Evolutionary conservation across 2,113 vertebrate species (phyloP).

Genomic region (Oophaga pumilio): DNA sequence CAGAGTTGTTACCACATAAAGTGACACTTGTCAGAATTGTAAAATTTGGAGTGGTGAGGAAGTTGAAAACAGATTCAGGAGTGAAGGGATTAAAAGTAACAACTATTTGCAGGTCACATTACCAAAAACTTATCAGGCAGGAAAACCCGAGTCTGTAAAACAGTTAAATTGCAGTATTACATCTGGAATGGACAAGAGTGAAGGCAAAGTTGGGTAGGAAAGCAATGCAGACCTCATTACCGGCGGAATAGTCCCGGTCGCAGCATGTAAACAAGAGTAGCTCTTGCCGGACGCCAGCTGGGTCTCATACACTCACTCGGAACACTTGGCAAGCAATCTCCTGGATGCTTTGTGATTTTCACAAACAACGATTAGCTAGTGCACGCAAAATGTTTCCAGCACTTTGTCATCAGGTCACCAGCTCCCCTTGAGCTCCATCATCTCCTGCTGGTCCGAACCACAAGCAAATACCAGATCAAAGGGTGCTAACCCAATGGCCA

Average conservation of each 20-base stretch:
- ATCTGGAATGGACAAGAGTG: background rate
- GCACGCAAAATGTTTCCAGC: constrained; percentile 30
- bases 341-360: constrained; percentile 4
- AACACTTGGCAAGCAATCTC: constrained; percentile 27
- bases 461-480: constrained; percentile 4
- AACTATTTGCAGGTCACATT: too few species aligned
- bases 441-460: constrained; percentile 29
- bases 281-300: constrained; percentile 45
- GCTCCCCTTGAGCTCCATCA: constrained; percentile 18
- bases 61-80: too few species aligned
- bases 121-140: too few species aligned
- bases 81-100: too few species aligned
- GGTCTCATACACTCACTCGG: constrained; percentile 13
- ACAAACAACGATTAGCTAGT: constrained; percentile 39
- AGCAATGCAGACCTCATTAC: constrained; percentile 19
- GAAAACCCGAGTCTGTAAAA: background rate
- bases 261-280: constrained; percentile 41
- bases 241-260: constrained; percentile 30
- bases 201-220: constrained; percentile 41
- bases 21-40: too few species aligned
- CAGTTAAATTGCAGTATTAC: constrained; percentile 14
- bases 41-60: too few species aligned
- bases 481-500: background rate
- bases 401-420: constrained; percentile 21
- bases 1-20: too few species aligned